These are phyloP conservation scores for Trialeurodes vaporariorum DNA, from an alignment of 1,140 invertebrate species.

Conservation along the genomic window DNA sequence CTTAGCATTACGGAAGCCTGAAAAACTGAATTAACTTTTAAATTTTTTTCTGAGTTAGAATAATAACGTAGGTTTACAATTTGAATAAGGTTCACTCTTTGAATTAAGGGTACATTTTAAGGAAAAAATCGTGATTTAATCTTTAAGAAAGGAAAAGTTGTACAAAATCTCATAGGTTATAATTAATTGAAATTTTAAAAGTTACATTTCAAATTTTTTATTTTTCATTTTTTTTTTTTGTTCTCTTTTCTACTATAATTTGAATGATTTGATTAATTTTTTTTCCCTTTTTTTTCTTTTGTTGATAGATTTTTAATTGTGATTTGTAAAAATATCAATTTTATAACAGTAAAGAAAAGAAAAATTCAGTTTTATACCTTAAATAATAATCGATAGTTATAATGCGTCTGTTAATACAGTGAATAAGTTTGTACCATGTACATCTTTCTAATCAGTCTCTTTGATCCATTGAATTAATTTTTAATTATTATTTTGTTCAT, in stretches of 20 bases:
- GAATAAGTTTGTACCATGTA: neutral
- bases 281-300: neutral
- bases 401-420: neutral
- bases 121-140: neutral
- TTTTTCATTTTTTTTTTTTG: neutral
- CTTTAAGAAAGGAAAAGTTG: neutral
- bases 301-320: neutral
- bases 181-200: neutral
- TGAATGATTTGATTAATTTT: too few relatives aligned
- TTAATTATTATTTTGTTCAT: too few relatives aligned
- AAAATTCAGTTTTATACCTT: neutral
- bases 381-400: neutral
- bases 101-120: neutral
- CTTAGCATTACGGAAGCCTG: neutral
- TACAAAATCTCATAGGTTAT: slow-evolving; percentile 1
- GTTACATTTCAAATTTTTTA: neutral
- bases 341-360: neutral
- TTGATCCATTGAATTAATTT: neutral
- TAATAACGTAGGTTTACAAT: neutral
- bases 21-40: neutral
- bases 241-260: neutral
- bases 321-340: neutral
- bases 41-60: neutral
- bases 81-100: neutral
- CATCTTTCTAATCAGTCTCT: neutral